Evolutionary conservation across 2,113 vertebrate species (phyloP).

Genomic region (Brevimyrus niger): DNA sequence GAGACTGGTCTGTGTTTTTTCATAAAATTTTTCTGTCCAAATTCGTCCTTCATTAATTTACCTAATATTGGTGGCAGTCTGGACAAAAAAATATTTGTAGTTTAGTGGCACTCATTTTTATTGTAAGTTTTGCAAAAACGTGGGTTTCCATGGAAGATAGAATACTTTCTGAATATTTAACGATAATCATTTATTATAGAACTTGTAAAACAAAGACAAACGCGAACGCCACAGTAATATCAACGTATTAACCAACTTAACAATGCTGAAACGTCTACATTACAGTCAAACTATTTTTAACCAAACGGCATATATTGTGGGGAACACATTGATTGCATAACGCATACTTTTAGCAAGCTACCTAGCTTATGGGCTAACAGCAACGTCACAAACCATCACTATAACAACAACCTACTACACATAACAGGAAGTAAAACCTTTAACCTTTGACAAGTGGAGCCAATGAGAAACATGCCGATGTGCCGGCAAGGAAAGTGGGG

Average conservation of each 20-base stretch:
- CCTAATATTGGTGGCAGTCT: not conserved
- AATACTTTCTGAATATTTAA: not conserved
- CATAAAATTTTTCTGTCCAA: not conserved
- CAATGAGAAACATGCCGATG: conserved; percentile 32
- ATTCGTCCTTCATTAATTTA: not conserved
- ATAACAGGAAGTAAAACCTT: conserved; percentile 37
- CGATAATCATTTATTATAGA: not conserved
- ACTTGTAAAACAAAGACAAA: not conserved
- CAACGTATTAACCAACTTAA: not conserved
- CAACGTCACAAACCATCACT: not conserved
- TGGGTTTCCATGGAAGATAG: not conserved
- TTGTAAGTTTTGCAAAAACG: not conserved
- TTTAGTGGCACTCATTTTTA: not conserved
- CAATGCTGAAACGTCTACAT: not conserved
- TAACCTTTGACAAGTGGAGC: conserved; percentile 36
- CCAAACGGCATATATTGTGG: not conserved
- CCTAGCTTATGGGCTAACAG: not conserved
- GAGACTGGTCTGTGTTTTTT: not conserved
- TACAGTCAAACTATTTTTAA: not conserved
- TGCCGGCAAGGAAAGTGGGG: conserved; percentile 28
- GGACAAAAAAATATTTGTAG: not conserved
- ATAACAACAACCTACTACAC: not conserved
- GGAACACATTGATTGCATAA: not conserved
- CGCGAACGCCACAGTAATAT: not conserved
- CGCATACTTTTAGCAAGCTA: not conserved